Base-by-base conservation (phyloP, 2,113 vertebrate genomes). In the Apus apus region DNA sequence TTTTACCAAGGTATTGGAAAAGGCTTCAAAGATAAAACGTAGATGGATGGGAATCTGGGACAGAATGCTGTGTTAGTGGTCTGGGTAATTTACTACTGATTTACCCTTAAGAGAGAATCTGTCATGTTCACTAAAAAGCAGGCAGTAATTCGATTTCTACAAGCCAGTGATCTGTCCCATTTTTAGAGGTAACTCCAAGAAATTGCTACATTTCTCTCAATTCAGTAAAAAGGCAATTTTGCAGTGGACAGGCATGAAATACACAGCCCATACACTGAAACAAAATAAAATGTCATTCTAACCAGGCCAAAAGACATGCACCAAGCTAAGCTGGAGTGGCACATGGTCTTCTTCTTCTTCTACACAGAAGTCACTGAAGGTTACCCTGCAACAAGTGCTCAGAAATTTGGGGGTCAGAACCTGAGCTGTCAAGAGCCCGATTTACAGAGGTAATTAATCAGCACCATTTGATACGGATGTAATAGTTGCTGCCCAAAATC, bases 401-500 rank as follows among this genome's bases (percentile, higher is more conserved):
- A 21, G 32, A 95, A 93, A 93, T 85, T 40, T 46, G n/a, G 16
- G 58, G 23, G 34, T 89, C 71, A 68, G 45, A 75, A 79, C n/a
- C 61, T 0, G 3, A 70, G 74, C 54, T 87, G 58, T 8, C 3
- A 0, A 73, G 40, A 70, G 27, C 58, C 54, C 73, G 66, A 66
- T 74, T 91, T 73, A 82, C 57, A 85, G 54, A 89, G 45, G 58
- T 34, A 45, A 85, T 46, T 58, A 92, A 85, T 71, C 64, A 75
- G 54, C 46, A 85, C 32, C 29, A 51, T 68, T 87, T 79, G 62
- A 77, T 73, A 15, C 0, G 1, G 74, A 82, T 46, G 27, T 65
- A 91, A 94, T 21, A 85, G 70, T 25, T 68, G 50, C 78, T 95
- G 40, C 62, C 62, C n/a, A 30, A 87, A 94, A 66, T 86, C 82